These are phyloP conservation scores for Odontomyia ornata DNA, from an alignment of 2,888 invertebrate species.

Conservation along the genomic window DNA sequence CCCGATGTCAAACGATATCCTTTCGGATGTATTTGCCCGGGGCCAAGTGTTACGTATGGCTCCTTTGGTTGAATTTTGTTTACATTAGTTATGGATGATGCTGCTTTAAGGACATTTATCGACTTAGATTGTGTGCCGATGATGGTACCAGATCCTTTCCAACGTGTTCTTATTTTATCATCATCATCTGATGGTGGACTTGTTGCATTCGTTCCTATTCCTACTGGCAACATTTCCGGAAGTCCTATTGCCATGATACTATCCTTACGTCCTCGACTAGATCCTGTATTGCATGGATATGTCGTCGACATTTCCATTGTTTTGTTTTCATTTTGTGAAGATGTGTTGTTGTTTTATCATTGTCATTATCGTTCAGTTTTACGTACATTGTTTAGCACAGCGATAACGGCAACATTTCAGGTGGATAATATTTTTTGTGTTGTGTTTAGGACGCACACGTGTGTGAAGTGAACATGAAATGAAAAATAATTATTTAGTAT, in stretches of 20 bases:
- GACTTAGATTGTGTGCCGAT: slow-evolving; percentile 46
- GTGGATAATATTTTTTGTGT: neutral
- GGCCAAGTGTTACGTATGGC: slow-evolving; percentile 70
- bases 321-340: neutral
- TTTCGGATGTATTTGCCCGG: slow-evolving; percentile 83
- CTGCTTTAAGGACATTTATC: slow-evolving; percentile 53
- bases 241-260: slow-evolving; percentile 67
- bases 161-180: slow-evolving; percentile 58
- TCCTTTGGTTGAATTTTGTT: slow-evolving; percentile 50
- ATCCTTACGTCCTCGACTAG: slow-evolving; percentile 67
- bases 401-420: neutral
- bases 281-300: slow-evolving; percentile 54
- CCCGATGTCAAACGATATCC: slow-evolving; percentile 75
- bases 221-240: slow-evolving; percentile 62
- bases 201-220: slow-evolving; percentile 64
- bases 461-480: slow-evolving; percentile 22
- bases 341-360: neutral
- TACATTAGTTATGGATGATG: slow-evolving; percentile 52
- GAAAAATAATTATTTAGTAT: slow-evolving; percentile 31
- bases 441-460: neutral
- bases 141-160: slow-evolving; percentile 62
- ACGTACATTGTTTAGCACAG: neutral
- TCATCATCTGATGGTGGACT: slow-evolving; percentile 70
- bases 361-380: neutral
- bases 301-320: neutral